Evolutionary conservation across 2,888 invertebrate species (phyloP), one percentile per base, ranked within the genome.

Genomic region (Torymus aiolomorphi): DNA sequence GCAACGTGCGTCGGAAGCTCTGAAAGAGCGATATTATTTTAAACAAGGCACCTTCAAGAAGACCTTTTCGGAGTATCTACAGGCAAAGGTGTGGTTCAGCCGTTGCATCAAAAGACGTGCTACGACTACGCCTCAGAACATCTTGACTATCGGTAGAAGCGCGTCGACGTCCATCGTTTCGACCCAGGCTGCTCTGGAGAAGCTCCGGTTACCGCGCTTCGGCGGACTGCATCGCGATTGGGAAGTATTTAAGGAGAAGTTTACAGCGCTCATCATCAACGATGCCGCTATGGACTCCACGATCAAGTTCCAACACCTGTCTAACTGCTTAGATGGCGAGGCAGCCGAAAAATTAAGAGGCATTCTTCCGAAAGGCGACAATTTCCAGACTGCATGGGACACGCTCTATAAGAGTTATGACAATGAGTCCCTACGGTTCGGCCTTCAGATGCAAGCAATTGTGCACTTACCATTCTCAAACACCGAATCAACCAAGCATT

Each of bases 381-480:
- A 71, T 20, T 49, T 71, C 2, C 13, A 49, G 5, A 71, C 57
- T 2, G 71, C 51, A 1, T 71, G 59, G 59, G 20, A 49, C 0
- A 51, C 49, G 4, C 42, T 71, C 16, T 71, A 59, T 31, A 8
- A 18, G 2, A 12, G 20, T 0, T 49, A 78, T 66, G 51, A 80
- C 0, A 67, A 62, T n/a, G 24, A 13, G 16, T 69, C 13, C 14
- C n/a, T 67, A 42, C 16, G 59, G 12, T 66, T 76, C n/a, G 51
- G 8, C 0, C 12, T 20, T 14, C 57, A 75, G 49, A 59, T 66
- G 57, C 57, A 57, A 14, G 56, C 20, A 8, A 2, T 57, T 8
- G 24, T 12, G 2, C 11, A 49, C 2, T 12, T 71, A 0, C 59
- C 71, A 16, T 8, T 18, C 5, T 49, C 71, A 0, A 59, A n/a